Evolutionary conservation across 1,140 invertebrate species (phyloP), one percentile per base, ranked within the genome.

Genomic region (Onthophagus taurus): DNA sequence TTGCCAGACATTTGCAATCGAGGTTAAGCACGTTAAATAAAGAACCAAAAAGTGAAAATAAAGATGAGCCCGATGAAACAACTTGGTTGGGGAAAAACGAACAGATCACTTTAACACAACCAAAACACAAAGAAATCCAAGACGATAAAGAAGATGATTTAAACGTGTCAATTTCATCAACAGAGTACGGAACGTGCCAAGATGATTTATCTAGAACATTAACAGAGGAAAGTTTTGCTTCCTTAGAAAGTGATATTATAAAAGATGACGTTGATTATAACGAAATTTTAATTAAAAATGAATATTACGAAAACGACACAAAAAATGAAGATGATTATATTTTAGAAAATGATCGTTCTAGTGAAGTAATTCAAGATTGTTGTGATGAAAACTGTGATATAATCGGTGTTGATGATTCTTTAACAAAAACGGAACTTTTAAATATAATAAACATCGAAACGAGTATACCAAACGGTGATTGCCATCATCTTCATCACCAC

Each of bases 1-100:
- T 88, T 57, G 84, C 85, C 34, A 69, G 81, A 44, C 77, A 79
- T 53, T 68, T 88, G 41, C 83, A 85, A 52, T 75, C 75, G 18
- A 77, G 81, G 45, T 67, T 88, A 41, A 75, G 76, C 45, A 79
- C 79, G 30, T 68, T 86, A n/a, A n/a, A n/a, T n/a, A n/a, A n/a
- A n/a, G n/a, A n/a, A n/a, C n/a, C n/a, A n/a, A n/a, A n/a, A n/a
- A n/a, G n/a, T 37, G 78, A 77, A 12, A 62, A 70, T 31, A 68
- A 76, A 35, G 64, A 55, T 37, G 46, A 41, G 8, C 23, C 39
- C 20, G 61, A 68, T 50, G 66, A 72, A 49, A 64, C 55, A 60
- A 68, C 61, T 48, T 70, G 69, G 70, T 60, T 71, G 14, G 59
- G 63, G 8, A 53, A 49, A 50, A 44, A 54, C 30, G 53, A 57